These are phyloP conservation scores for Silurus meridionalis DNA, from an alignment of 2,113 vertebrate species.

Conservation along the genomic window DNA sequence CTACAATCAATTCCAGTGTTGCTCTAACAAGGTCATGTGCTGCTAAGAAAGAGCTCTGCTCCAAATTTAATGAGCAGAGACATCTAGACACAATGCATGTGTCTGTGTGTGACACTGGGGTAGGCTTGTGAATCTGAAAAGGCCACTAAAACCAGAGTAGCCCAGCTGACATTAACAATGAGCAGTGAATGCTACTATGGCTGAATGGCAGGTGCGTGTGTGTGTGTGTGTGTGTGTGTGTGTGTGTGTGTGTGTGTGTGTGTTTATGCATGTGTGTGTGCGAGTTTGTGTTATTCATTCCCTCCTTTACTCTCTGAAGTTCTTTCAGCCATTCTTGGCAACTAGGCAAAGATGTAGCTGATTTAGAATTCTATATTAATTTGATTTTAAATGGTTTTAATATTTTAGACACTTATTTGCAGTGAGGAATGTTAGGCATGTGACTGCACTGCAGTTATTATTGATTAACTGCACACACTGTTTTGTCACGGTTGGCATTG, in stretches of 20 bases:
- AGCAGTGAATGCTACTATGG: not conserved
- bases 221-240: not conserved
- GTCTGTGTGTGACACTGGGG: not conserved
- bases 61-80: not conserved
- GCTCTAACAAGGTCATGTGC: slow-evolving; percentile 7
- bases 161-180: not conserved
- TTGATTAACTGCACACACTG: slow-evolving; percentile 59
- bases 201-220: not conserved
- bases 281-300: slow-evolving; percentile 14
- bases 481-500: slow-evolving; percentile 36
- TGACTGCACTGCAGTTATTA: slow-evolving; percentile 54
- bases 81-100: not conserved
- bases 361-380: slow-evolving; percentile 70
- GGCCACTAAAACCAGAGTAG: not conserved
- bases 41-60: not conserved
- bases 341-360: slow-evolving; percentile 53
- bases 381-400: slow-evolving; percentile 72
- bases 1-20: not conserved
- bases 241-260: not conserved
- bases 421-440: slow-evolving; percentile 57
- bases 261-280: not conserved
- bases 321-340: slow-evolving; percentile 23
- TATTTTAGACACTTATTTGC: slow-evolving; percentile 68
- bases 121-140: not conserved
- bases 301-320: slow-evolving; percentile 31